Conservation (phyloP, 2,797 vertebrate species). For the Pipistrellus pipistrellus region DNA sequence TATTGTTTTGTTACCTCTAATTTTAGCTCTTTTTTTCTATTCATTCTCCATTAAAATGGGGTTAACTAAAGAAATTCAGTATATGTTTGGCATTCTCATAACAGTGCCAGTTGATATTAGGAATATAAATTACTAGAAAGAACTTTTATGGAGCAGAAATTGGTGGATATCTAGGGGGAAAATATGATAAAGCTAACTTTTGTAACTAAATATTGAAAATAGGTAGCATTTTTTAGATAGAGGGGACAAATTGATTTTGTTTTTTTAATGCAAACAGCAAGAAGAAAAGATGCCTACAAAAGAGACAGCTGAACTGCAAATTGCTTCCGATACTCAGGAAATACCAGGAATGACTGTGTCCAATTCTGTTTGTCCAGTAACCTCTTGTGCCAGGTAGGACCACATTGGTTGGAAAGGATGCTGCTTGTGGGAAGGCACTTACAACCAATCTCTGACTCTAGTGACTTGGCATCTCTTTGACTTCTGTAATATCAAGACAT, state of each 20-base stretch:
- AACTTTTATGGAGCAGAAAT: constrained; percentile 20
- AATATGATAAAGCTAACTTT: constrained; percentile 17
- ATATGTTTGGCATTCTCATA: not conserved
- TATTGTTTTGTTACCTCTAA: constrained; percentile 63
- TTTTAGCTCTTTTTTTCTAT: constrained; percentile 51
- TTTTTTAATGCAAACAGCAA: constrained; percentile 78
- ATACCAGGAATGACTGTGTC: constrained; percentile 6
- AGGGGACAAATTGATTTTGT: constrained; percentile 20
- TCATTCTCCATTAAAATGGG: constrained; percentile 46
- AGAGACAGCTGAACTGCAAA: not conserved
- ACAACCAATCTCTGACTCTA: not conserved
- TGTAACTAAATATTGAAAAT: constrained; percentile 36
- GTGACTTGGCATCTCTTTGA: constrained; percentile 1
- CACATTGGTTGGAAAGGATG: not conserved
- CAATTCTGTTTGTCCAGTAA: constrained; percentile 14
- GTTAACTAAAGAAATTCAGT: constrained; percentile 54
- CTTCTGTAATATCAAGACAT: not conserved
- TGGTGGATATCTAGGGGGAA: not conserved
- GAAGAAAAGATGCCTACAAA: constrained; percentile 41
- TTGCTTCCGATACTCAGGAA: constrained; percentile 32
- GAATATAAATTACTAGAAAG: constrained; percentile 51
- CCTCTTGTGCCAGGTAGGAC: constrained; percentile 70
- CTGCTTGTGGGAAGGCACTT: not conserved
- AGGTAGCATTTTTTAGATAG: constrained; percentile 42
- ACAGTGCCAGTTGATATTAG: not conserved